Evolutionary conservation across 2,113 vertebrate species (phyloP).

Genomic region (Camelus bactrianus): DNA sequence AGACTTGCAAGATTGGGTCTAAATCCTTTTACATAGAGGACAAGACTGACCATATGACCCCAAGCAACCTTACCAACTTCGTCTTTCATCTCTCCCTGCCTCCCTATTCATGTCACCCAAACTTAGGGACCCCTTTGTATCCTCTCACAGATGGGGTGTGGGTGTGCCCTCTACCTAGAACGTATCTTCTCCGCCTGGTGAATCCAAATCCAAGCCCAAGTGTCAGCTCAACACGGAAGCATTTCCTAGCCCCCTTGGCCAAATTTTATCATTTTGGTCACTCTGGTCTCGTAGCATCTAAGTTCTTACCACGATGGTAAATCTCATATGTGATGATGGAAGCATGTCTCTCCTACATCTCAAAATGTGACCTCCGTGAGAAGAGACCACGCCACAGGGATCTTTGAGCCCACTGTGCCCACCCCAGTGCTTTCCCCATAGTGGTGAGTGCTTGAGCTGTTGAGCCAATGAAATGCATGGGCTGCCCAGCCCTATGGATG

Average conservation of each 20-base stretch:
- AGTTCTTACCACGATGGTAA: background rate
- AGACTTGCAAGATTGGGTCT: background rate
- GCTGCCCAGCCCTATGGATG: background rate
- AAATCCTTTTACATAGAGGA: background rate
- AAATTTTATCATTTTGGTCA: too few species aligned
- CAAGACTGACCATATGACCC: background rate
- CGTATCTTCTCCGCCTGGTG: background rate
- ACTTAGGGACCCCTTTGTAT: background rate
- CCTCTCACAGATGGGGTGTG: background rate
- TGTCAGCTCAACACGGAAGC: background rate
- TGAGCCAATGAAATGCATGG: rapidly evolving
- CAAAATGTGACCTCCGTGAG: background rate
- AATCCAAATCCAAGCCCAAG: background rate
- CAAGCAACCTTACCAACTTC: background rate
- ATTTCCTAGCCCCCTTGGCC: background rate
- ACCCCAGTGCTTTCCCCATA: too few species aligned
- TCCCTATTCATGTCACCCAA: background rate
- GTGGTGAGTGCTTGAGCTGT: rapidly evolving
- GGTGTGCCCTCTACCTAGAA: background rate
- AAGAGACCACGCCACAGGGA: background rate
- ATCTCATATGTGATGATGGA: rapidly evolving
- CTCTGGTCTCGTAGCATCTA: background rate
- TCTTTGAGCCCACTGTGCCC: background rate
- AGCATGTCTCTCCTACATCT: background rate
- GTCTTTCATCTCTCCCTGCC: background rate